Percentiles rank a stretch among this genome's conserved stretches.
Conservation (phyloP, 2,888 invertebrate genomes). For the Leucophenga montana region DNA sequence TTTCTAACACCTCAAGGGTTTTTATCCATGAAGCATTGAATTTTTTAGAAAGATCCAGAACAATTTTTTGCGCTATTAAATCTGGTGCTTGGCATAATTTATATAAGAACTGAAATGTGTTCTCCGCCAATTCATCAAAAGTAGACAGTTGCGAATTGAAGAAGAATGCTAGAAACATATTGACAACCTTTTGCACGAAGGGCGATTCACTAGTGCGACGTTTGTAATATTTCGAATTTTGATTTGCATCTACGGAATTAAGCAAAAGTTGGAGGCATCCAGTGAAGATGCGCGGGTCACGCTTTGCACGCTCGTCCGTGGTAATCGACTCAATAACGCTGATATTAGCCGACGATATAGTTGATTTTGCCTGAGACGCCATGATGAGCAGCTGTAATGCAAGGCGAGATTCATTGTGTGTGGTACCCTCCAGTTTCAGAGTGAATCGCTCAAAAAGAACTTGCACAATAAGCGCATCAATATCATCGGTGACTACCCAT, state of each 20-base stretch:
- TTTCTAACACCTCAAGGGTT: not conserved
- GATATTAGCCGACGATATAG: conserved; percentile 80
- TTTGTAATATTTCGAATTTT: conserved; percentile 68
- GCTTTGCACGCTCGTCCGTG: conserved; percentile 74
- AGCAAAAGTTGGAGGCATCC: conserved; percentile 68
- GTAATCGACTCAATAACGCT: conserved; percentile 83
- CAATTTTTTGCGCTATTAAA: conserved; percentile 74
- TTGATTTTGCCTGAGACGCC: conserved; percentile 79
- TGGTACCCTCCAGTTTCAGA: conserved; percentile 80
- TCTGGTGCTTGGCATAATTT: conserved; percentile 77
- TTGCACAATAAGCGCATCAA: conserved; percentile 77
- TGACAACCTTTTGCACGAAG: conserved; percentile 67
- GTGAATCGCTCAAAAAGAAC: conserved; percentile 90
- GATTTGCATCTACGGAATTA: conserved; percentile 66
- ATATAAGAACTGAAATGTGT: conserved; percentile 76
- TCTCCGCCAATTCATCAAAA: conserved; percentile 75
- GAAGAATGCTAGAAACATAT: conserved; percentile 74
- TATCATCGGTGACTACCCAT: conserved; percentile 76
- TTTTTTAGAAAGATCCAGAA: conserved; percentile 74
- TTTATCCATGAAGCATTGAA: conserved; percentile 73
- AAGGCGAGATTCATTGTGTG: conserved; percentile 81
- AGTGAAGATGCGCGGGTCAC: conserved; percentile 69
- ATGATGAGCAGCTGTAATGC: conserved; percentile 86
- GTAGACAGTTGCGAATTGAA: conserved; percentile 73
- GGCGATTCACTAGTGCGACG: conserved; percentile 62